phyloP scores from a whole-genome alignment of 2,113 vertebrate genomes.

The Eretmochelys imbricata region DNA sequence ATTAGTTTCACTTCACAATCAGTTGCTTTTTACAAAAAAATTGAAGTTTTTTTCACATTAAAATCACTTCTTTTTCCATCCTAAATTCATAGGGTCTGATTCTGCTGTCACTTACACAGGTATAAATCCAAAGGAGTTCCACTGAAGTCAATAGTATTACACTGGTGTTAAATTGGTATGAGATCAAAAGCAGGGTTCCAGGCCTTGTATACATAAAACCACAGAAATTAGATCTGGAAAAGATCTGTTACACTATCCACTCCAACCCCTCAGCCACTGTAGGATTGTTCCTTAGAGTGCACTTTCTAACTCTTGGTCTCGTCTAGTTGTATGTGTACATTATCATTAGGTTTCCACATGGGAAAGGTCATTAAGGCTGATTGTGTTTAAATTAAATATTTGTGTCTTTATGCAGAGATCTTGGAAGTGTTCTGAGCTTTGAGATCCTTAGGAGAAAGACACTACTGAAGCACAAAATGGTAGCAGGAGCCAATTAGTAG shows the following conservation, averaged over 20 bases:
- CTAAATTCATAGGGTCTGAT: constrained; percentile 2
- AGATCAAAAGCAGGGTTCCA: background rate
- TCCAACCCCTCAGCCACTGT: background rate
- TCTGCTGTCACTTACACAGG: background rate
- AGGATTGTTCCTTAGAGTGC: background rate
- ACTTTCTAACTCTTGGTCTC: background rate
- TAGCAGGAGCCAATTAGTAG: background rate
- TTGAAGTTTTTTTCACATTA: constrained; percentile 25
- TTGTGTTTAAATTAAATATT: background rate
- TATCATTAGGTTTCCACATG: background rate
- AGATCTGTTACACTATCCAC: accelerated
- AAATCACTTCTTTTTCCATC: constrained; percentile 12
- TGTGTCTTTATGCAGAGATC: background rate
- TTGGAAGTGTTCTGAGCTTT: background rate
- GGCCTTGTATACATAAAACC: background rate
- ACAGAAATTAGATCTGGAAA: background rate
- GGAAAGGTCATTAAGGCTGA: background rate
- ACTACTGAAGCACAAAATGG: background rate
- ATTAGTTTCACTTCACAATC: constrained; percentile 61
- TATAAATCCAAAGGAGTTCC: constrained; percentile 6
- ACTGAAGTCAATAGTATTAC: background rate
- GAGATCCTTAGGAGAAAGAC: background rate
- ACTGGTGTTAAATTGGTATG: background rate
- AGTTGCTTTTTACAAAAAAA: constrained; percentile 27
- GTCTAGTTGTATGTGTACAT: background rate